Conservation (phyloP, 1,140 invertebrate genomes). For the Sipha flava region DNA sequence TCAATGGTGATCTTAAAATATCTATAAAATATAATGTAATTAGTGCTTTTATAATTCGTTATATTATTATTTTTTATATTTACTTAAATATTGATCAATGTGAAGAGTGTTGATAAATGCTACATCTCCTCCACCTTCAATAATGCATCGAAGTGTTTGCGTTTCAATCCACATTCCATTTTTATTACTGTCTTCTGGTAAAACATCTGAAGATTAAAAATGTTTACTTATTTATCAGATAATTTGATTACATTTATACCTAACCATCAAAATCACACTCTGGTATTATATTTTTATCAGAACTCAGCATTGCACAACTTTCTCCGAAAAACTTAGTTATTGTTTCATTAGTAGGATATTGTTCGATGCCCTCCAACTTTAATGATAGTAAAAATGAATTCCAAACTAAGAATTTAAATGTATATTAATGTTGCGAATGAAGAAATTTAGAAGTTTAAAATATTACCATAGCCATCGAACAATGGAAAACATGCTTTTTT, state of each 20-base stretch:
- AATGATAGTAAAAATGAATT: conserved; percentile 49
- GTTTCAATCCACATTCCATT: conserved; percentile 48
- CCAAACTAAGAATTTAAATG: conserved; percentile 45
- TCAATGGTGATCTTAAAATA: conserved; percentile 12
- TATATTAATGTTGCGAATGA: neutral
- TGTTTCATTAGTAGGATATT: conserved; percentile 9
- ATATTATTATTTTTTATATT: neutral
- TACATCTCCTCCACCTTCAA: conserved; percentile 69
- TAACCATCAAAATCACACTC: conserved; percentile 25
- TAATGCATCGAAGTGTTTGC: conserved; percentile 65
- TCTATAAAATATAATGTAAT: neutral
- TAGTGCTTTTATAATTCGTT: neutral
- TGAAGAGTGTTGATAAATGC: conserved; percentile 57
- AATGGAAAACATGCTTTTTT: conserved; percentile 22
- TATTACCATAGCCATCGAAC: conserved; percentile 12
- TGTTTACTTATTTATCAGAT: neutral
- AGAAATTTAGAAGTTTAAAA: neutral
- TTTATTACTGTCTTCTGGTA: conserved; percentile 6
- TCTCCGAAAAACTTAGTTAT: conserved; percentile 16
- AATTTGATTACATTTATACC: neutral
- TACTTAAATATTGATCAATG: conserved; percentile 12
- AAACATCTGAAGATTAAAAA: neutral
- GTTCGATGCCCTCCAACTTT: neutral
- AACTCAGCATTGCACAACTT: conserved; percentile 15
- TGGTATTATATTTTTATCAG: neutral